Evolutionary conservation across 2,113 vertebrate genomes (phyloP).

Genomic region (Corvus hawaiiensis): DNA sequence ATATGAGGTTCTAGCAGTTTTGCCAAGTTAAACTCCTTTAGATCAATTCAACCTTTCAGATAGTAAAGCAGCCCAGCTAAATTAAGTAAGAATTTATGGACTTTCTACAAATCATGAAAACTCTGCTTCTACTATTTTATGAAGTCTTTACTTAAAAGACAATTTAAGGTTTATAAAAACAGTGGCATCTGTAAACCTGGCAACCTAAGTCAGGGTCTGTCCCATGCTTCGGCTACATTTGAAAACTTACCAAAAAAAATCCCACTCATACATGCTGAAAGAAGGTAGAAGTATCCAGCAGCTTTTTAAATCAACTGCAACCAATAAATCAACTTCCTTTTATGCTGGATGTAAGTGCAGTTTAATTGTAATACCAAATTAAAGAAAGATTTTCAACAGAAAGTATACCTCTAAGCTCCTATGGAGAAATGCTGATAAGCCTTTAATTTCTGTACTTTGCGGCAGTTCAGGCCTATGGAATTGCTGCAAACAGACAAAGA

Average conservation of each 20-base stretch:
- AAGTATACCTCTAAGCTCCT: background rate
- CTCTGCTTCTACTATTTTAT: background rate
- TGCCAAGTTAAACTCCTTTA: background rate
- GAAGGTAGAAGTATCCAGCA: background rate
- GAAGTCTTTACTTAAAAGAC: background rate
- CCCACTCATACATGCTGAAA: background rate
- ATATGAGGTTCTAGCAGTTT: background rate
- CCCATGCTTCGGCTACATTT: background rate
- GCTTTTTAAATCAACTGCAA: background rate
- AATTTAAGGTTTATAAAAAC: background rate
- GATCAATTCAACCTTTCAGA: background rate
- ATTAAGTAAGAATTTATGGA: background rate
- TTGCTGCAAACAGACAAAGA: background rate
- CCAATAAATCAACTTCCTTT: background rate
- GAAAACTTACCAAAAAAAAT: background rate
- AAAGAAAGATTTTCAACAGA: background rate
- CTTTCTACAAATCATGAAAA: background rate
- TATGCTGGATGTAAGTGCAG: background rate
- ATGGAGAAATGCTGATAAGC: background rate
- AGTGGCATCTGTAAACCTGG: background rate
- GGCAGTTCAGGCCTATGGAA: background rate
- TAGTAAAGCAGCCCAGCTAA: background rate
- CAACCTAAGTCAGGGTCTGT: background rate
- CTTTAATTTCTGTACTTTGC: background rate
- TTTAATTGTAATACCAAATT: background rate